Conservation (phyloP, 1,140 invertebrate species). For the Agrilus planipennis region DNA sequence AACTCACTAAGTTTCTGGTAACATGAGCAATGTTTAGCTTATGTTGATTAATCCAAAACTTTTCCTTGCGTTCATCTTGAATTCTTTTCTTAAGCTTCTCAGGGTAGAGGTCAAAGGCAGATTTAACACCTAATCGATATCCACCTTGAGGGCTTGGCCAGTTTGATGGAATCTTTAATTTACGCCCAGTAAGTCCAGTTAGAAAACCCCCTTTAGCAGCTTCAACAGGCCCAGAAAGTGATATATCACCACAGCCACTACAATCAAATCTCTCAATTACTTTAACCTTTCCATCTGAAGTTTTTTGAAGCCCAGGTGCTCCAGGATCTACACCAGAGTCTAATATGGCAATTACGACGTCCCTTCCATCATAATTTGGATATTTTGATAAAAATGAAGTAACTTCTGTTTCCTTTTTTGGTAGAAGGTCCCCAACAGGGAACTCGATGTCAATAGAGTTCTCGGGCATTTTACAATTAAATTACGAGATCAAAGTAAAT, state of each 20-base stretch:
- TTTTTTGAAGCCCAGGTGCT: constrained; percentile 69
- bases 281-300: constrained; percentile 79
- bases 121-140: constrained; percentile 78
- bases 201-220: constrained; percentile 58
- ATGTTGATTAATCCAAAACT: constrained; percentile 74
- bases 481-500: too few species aligned
- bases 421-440: constrained; percentile 70
- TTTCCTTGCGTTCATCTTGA: constrained; percentile 70
- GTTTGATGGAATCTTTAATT: constrained; percentile 72
- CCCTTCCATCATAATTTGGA: constrained; percentile 86
- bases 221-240: constrained; percentile 73
- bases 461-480: too few species aligned
- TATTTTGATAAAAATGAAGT: constrained; percentile 79
- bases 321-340: constrained; percentile 97
- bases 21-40: constrained; percentile 68
- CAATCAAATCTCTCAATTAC: constrained; percentile 92
- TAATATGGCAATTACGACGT: constrained; percentile 85
- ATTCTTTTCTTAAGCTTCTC: constrained; percentile 70
- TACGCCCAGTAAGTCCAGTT: constrained; percentile 75
- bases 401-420: constrained; percentile 94
- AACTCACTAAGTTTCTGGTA: constrained; percentile 57
- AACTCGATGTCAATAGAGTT: constrained; percentile 50
- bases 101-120: constrained; percentile 79
- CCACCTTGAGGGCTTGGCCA: constrained; percentile 78
- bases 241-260: constrained; percentile 88